phyloP scores from a whole-genome alignment of 2,797 vertebrate genomes.

The Enteromius fasciolatus region DNA sequence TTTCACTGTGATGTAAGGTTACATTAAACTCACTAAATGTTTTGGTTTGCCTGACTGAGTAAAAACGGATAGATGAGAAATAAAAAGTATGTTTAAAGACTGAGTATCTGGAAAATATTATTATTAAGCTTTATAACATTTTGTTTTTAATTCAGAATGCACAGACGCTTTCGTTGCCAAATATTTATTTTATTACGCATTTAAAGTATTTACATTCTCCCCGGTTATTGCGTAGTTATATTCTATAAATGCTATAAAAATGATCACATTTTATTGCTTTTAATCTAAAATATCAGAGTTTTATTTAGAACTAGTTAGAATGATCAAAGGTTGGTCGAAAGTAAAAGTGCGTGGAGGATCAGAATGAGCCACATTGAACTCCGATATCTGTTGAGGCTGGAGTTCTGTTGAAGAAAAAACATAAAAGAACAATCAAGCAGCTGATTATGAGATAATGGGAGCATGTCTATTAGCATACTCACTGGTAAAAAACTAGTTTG shows the following conservation, averaged over 20 bases:
- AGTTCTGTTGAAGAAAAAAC: not conserved
- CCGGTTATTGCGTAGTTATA: not conserved
- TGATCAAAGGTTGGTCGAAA: not conserved
- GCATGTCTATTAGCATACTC: not conserved
- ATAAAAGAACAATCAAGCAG: not conserved
- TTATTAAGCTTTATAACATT: not conserved
- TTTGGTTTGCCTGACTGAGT: conserved; percentile 22
- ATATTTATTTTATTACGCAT: not conserved
- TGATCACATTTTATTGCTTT: not conserved
- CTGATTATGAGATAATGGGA: not conserved
- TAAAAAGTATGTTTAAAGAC: conserved; percentile 4
- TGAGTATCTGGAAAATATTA: not conserved
- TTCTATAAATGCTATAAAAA: not conserved
- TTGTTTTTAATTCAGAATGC: conserved; percentile 4
- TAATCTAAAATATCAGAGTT: not conserved
- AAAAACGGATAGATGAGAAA: conserved; percentile 29
- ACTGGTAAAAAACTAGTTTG: not conserved
- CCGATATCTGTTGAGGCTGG: not conserved
- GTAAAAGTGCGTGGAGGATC: not conserved
- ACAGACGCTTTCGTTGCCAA: not conserved
- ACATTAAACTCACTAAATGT: not conserved
- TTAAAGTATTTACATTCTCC: not conserved
- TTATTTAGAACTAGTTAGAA: not conserved
- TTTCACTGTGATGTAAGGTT: conserved; percentile 14
- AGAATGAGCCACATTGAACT: not conserved